Evolutionary conservation across 2,113 vertebrate species (phyloP).

Genomic region (Agapornis roseicollis): DNA sequence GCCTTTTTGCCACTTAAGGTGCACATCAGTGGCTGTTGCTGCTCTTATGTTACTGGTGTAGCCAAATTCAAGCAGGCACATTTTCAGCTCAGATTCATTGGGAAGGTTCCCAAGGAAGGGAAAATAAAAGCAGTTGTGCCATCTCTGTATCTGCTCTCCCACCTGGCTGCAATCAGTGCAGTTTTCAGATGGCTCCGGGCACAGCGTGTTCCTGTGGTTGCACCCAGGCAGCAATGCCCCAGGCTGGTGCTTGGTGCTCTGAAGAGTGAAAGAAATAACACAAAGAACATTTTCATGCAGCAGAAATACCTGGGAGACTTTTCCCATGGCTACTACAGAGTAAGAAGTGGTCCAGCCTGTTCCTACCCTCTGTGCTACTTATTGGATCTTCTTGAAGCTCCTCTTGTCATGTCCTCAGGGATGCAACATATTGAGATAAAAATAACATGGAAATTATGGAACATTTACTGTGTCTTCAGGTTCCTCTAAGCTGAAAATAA

Average conservation of each 20-base stretch:
- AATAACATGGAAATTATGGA: neutral
- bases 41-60: neutral
- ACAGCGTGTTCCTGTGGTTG: neutral
- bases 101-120: neutral
- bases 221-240: neutral
- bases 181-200: neutral
- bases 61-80: neutral
- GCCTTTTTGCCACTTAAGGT: neutral
- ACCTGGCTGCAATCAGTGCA: accelerated
- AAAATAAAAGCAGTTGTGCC: neutral
- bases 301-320: neutral
- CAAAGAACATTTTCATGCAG: neutral
- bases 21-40: neutral
- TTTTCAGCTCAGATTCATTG: neutral
- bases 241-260: neutral
- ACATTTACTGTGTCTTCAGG: neutral
- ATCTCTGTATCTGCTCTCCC: neutral
- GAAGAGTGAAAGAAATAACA: neutral
- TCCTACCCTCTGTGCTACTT: neutral
- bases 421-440: neutral
- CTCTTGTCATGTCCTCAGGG: neutral
- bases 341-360: neutral
- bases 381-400: neutral
- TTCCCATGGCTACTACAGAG: neutral
- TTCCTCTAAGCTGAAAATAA: neutral